Base-by-base conservation (phyloP, 2,888 invertebrate species). In the Serripes groenlandicus region DNA sequence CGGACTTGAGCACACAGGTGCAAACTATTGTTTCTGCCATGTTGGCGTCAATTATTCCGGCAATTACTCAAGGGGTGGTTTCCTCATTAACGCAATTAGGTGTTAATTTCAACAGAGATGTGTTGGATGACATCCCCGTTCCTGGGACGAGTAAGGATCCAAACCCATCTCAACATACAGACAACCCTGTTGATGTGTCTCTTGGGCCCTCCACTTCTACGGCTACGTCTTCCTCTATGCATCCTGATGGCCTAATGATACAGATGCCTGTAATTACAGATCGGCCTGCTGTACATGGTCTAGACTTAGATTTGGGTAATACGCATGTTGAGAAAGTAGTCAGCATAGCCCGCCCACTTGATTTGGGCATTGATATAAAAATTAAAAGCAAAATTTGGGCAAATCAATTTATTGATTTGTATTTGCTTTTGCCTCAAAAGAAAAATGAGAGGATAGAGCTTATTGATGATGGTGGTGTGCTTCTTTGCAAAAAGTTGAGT, bases 331-430 rank as follows among this genome's bases (percentile, higher is more conserved):
- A n/a, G n/a, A n/a, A n/a, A n/a, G n/a, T n/a, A n/a, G n/a, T n/a
- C 7, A n/a, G 11, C 54, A n/a, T 54, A 15, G 18, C 60, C 35
- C 64, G 21, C 35, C 64, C 64, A 18, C n/a, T 64, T 28, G 64
- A 64, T 23, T 30, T 64, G 23, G 64, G 64, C 18, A 64, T 64
- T 64, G 64, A 64, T 23, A n/a, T 35, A 28, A 64, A 64, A 15
- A 11, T 64, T 18, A 64, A 64, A 30, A 35, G 35, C 15, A 64
- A 64, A 35, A 64, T 64, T 35, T 64, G 64, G 64, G 32, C 64
- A n/a, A 35, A 34, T 35, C 7, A 34, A n/a, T 64, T 34, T 64
- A 23, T 64, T 64, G 30, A 64, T 34, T 64, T 64, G n/a, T 35
- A 35, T 64, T n/a, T 23, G 7, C 64, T 64, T 32, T 21, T 64